Base-by-base conservation (phyloP, 2,888 invertebrate species). In the Spicauda simplicius region DNA sequence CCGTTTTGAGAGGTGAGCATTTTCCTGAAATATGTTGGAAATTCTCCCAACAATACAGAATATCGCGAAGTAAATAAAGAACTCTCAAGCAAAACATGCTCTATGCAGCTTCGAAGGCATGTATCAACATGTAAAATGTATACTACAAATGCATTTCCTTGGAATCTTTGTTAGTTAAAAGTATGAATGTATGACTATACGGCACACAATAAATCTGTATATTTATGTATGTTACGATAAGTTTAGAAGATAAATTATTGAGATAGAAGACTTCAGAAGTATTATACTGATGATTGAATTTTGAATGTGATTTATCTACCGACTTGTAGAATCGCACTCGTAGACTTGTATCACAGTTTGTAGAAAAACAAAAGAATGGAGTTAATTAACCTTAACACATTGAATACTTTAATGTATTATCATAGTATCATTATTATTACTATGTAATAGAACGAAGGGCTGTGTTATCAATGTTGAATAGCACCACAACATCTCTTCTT, bases 11-110 rank as follows among this genome's bases (percentile, higher is more conserved):
- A 53, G 33, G 37, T 62, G 19, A 54, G 41, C 53, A 62, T 62
- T 62, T 62, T 57, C 61, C 37, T 61, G n/a, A 30, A 60, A 33
- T 52, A 33, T 60, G 50, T 52, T 18, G 19, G 33, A 33, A 60
- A 60, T 30, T 59, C 48, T 50, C 41, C 41, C 14, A 41, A 41
- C 41, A 41, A 41, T 41, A 14, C 25, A 5, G 41, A 41, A 14
- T 41, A 41, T 41, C 41, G 14, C 18, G 30, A 50, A n/a, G 30
- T 50, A 59, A 50, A 59, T 50, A 59, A 59, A 59, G 48, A 50
- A 19, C 30, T 30, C 16, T 50, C 25, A 19, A 20, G 53, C 18
- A 20, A 53, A 53, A 53, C 20, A 20, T 20, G 53, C 14, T 41
- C 41, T 41, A 14, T 41, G 41, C 41, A 41, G 41, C 41, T 41